Conservation (phyloP, 2,797 vertebrate species). For the Cercopithecus hamlyni region DNA sequence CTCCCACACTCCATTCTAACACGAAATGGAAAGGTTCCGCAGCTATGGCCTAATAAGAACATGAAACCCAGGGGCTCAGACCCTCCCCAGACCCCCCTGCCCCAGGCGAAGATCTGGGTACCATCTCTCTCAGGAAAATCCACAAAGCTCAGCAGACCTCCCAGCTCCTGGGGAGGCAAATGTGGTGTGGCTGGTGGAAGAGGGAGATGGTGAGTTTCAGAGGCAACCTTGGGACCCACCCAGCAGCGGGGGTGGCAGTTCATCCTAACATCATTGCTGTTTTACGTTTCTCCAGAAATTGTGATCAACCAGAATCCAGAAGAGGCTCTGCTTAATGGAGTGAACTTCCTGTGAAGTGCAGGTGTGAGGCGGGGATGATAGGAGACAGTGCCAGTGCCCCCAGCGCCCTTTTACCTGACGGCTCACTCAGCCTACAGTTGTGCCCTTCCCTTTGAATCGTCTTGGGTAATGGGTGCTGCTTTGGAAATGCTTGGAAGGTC, state of each 20-base stretch:
- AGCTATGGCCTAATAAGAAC: neutral
- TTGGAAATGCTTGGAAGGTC: neutral
- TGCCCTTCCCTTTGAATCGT: neutral
- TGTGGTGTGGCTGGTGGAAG: neutral
- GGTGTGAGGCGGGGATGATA: rapidly evolving
- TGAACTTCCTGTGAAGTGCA: neutral
- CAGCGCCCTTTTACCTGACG: neutral
- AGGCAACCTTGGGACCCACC: neutral
- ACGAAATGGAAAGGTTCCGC: neutral
- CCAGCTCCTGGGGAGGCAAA: neutral
- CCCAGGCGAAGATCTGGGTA: neutral
- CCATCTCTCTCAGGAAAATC: neutral
- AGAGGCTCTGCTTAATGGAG: neutral
- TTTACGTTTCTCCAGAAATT: neutral
- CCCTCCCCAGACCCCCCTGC: rapidly evolving
- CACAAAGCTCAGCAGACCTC: neutral
- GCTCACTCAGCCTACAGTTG: neutral
- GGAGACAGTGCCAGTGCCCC: rapidly evolving
- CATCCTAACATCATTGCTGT: neutral
- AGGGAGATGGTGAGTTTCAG: neutral
- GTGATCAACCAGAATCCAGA: neutral
- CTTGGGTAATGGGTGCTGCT: neutral
- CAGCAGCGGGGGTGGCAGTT: neutral
- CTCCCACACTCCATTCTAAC: neutral
- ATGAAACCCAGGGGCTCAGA: neutral